Evolutionary conservation across 2,888 invertebrate species (phyloP), one percentile per base, ranked within the genome.

Genomic region (Incurvaria masculella): DNA sequence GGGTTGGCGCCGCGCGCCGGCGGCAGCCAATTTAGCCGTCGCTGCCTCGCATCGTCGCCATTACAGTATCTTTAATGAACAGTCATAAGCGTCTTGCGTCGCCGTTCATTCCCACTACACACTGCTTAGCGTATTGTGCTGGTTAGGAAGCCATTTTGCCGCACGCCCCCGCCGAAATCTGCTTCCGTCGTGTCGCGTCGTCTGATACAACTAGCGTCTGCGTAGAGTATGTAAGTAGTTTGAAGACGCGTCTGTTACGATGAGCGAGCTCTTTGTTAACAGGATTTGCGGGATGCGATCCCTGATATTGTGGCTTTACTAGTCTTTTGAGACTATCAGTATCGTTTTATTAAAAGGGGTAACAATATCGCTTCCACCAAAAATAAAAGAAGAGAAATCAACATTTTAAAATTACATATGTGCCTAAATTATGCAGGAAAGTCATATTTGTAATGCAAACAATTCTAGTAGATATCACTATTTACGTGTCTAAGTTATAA

Each of bases 31-130:
- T 72, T 69, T 66, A 68, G 61, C 59, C 50, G 47, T 23, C 65
- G 66, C 61, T 64, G 61, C 56, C 62, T 59, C 65, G 64, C 70
- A 74, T 72, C 74, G 73, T 73, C 70, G 74, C 72, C 74, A 73
- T 75, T 73, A 74, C 73, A 69, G 72, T 75, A 76, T 76, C 76
- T 76, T 73, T 74, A 74, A 74, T 70, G 75, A 74, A 78, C 76
- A 78, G 69, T 76, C 76, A 69, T 73, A 75, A 76, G 70, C 72
- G 42, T 48, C 45, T 33, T 33, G 33, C 33, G 33, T 14, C 33
- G 23, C 23, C 23, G 33, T n/a, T 33, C 33, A 33, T 33, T 33
- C 33, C 46, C 21, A 33, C 65, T 61, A 61, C 59, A 60, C 64
- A 64, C 65, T 68, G 64, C 66, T 74, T 70, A 70, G 62, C 64